Conservation (phyloP, 1,140 invertebrate genomes). For the Doryteuthis pealeii region DNA sequence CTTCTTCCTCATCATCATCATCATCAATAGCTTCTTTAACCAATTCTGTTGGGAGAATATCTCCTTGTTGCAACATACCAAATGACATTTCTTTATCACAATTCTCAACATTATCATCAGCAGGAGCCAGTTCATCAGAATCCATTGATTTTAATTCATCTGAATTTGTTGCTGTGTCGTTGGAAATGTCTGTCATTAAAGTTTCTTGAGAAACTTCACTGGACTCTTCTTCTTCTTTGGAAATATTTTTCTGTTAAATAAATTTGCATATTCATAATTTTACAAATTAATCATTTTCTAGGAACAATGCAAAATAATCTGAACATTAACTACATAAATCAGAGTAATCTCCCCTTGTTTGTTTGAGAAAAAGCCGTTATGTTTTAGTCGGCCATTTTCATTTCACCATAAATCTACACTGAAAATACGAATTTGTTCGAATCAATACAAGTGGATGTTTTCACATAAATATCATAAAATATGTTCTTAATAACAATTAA, state of each 20-base stretch:
- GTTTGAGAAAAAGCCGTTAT: too few species aligned
- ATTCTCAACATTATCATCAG: neutral
- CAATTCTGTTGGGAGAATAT: neutral
- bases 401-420: too few species aligned
- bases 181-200: neutral
- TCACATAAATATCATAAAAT: too few species aligned
- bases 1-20: constrained; percentile 32
- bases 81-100: neutral
- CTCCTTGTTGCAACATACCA: constrained; percentile 1
- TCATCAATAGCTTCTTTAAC: constrained; percentile 2
- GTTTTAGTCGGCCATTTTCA: too few species aligned
- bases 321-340: too few species aligned
- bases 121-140: neutral
- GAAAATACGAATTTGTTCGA: too few species aligned
- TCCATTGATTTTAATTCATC: neutral
- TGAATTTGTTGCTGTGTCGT: constrained; percentile 9
- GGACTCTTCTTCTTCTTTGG: neutral
- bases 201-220: constrained; percentile 11
- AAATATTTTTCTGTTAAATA: neutral
- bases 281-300: too few species aligned
- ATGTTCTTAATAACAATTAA: too few species aligned
- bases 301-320: too few species aligned
- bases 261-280: too few species aligned
- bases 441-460: too few species aligned
- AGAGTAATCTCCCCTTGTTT: too few species aligned